Percentiles rank a stretch among this genome's conserved stretches.
Conservation (phyloP, 2,888 invertebrate species). For the Drosophila monieri region DNA sequence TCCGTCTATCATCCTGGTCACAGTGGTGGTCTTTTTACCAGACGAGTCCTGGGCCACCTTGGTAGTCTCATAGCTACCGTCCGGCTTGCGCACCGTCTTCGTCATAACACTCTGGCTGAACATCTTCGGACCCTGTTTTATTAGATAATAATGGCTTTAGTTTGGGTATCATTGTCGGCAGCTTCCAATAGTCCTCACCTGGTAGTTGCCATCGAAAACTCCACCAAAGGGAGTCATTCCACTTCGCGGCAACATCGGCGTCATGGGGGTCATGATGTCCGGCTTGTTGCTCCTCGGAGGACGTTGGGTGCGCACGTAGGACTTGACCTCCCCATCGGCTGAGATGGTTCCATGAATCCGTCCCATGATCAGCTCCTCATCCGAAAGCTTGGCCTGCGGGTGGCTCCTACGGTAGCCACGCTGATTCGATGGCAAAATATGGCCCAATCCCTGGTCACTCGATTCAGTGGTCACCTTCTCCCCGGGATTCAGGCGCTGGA, state of each 20-base stretch:
- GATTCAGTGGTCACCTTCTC: slow-evolving; percentile 41
- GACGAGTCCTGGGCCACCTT: slow-evolving; percentile 85
- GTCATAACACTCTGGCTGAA: slow-evolving; percentile 85
- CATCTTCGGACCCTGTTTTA: slow-evolving; percentile 81
- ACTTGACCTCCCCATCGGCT: slow-evolving; percentile 70
- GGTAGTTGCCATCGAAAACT: slow-evolving; percentile 82
- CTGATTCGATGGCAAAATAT: slow-evolving; percentile 80
- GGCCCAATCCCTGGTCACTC: slow-evolving; percentile 57
- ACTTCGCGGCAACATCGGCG: slow-evolving; percentile 67
- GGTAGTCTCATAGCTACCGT: slow-evolving; percentile 86
- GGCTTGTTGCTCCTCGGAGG: slow-evolving; percentile 71
- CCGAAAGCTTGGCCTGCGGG: slow-evolving; percentile 71
- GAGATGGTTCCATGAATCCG: slow-evolving; percentile 82
- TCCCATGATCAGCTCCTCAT: slow-evolving; percentile 83
- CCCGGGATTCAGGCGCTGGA: slow-evolving; percentile 81
- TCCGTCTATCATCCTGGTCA: slow-evolving; percentile 84
- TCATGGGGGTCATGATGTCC: slow-evolving; percentile 77
- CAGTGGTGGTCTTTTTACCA: slow-evolving; percentile 86
- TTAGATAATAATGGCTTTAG: too few relatives aligned
- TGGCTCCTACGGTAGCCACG: slow-evolving; percentile 28
- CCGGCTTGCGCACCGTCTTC: slow-evolving; percentile 85
- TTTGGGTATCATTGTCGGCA: accelerated
- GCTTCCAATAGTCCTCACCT: slow-evolving; percentile 60
- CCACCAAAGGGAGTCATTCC: slow-evolving; percentile 78
- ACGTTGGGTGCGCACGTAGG: slow-evolving; percentile 46